Evolutionary conservation across 2,888 invertebrate genomes (phyloP), one percentile per base, ranked within the genome.

Genomic region (Lumbricus terrestris): DNA sequence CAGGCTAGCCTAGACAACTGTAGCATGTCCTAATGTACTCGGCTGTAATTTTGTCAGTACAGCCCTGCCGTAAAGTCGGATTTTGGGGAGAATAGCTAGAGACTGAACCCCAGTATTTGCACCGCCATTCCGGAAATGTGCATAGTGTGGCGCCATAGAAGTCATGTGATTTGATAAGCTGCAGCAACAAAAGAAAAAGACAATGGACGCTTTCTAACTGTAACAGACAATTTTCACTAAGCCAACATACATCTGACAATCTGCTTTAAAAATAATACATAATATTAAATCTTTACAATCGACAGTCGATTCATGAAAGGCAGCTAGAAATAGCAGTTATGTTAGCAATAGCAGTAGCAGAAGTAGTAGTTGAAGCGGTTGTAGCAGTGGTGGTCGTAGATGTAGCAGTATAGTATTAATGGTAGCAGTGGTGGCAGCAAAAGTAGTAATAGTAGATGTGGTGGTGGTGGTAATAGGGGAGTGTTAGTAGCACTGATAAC

Each of bases 201-300:
- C n/a, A n/a, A n/a, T 69, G 6, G 69, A 29, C n/a, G 8, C 23
- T 69, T n/a, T 69, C 69, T 69, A 69, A 69, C n/a, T 29, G 29
- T 29, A n/a, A 69, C 69, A 8, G 29, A 69, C 69, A 69, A 15
- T 40, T n/a, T n/a, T 6, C 29, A 29, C 23, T 69, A 69, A n/a
- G n/a, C 11, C 69, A 69, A 69, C 69, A 69, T n/a, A 69, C 29
- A 69, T 1, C n/a, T 69, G 29, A 69, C 69, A 69, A n/a, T 69
- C n/a, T 69, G 69, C 69, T 69, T n/a, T 69, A n/a, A 69, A 69
- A 69, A 69, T 69, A 69, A 69, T 69, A 69, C n/a, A 69, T n/a
- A n/a, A 11, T n/a, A 69, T 69, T 69, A 69, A n/a, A 69, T n/a
- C n/a, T 69, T 69, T 69, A 69, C 69, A 69, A 69, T 69, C n/a